Evolutionary conservation across 2,113 vertebrate genomes (phyloP).

Genomic region (Charina bottae): DNA sequence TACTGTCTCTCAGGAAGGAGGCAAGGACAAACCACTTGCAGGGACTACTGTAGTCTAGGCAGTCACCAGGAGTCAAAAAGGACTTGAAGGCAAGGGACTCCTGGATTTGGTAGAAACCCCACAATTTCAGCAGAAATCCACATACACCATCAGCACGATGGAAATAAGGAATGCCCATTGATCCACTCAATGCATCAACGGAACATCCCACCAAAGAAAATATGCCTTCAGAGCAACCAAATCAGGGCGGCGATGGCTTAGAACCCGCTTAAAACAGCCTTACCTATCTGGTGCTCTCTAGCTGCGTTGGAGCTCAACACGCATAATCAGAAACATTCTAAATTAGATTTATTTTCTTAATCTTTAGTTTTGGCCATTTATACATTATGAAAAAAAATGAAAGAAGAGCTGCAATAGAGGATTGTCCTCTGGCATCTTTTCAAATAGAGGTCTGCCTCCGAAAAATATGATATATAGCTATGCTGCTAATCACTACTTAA

Average conservation of each 20-base stretch:
- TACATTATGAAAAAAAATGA: neutral
- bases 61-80: neutral
- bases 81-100: neutral
- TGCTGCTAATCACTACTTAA: neutral
- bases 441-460: neutral
- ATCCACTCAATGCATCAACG: neutral
- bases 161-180: neutral
- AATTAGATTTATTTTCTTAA: neutral
- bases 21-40: neutral
- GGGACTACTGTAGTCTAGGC: neutral
- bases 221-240: neutral
- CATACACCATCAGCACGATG: neutral
- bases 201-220: neutral
- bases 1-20: neutral
- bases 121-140: neutral
- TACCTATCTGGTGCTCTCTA: neutral
- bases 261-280: neutral
- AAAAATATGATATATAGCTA: neutral
- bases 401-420: neutral
- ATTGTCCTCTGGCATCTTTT: too few species aligned
- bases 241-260: neutral
- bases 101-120: neutral
- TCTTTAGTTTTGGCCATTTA: too few species aligned
- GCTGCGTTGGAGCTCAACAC: neutral
- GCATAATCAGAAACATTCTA: neutral